Base-by-base conservation (phyloP, 2,888 invertebrate genomes). In the Raillietiella orientalis region DNA sequence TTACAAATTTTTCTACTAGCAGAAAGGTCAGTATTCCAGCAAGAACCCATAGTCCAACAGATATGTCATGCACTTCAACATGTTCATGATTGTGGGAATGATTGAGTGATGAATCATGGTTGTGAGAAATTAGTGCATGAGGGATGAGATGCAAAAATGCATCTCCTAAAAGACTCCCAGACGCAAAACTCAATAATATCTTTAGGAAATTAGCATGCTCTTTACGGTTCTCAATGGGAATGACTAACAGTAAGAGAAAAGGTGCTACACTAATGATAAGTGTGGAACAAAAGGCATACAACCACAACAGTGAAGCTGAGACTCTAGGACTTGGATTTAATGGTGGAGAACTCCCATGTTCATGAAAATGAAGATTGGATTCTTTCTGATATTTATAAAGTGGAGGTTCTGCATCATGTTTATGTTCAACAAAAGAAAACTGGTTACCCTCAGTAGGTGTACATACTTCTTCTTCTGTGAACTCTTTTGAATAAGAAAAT, bases 61-160 rank as follows among this genome's bases (percentile, higher is more conserved):
- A 64, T 56, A 75, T 66, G 41, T 87, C 75, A 40, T 71, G 69
- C 1, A 41, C 41, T 40, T 69, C 66, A 26, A 40, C 39, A 29
- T 49, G 45, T 16, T 49, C 53, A 34, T 58, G 58, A 13, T 48
- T 47, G 31, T 39, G 41, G 13, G 29, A 27, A 34, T 53, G 51
- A 2, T 41, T 36, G 28, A 44, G 43, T 8, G 37, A 34, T 25
- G 55, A 52, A 8, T 29, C 26, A 28, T 16, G 27, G 11, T n/a
- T 28, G n/a, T 33, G 35, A 5, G 31, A 34, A 34, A 54, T 54
- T 15, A 66, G 58, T 6, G 96, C 87, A 48, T 99, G 96, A 2
- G 96, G 96, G 41, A 99, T 96, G 33, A 99, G 53, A 51, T 99
- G 96, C 4, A 99, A 56, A 47, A 99, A 99, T 0, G 96, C 93